Percentiles rank a stretch among this genome's conserved stretches.
Evolutionary conservation across 2,888 invertebrate genomes (phyloP).

Genomic region (Eristalis tenax): DNA sequence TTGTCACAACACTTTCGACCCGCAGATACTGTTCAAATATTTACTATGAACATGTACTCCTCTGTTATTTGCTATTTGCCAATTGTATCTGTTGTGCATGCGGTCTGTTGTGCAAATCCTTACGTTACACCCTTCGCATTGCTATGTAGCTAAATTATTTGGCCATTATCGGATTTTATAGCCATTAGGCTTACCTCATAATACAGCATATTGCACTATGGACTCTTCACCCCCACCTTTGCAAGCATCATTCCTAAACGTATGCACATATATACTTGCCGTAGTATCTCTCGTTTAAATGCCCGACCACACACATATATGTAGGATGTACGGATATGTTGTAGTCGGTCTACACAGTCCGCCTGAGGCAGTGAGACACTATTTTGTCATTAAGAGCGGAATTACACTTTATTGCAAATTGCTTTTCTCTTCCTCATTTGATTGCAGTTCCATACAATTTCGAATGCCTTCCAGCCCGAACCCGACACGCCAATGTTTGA

Average conservation of each 20-base stretch:
- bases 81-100: slow-evolving; percentile 12
- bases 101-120: slow-evolving; percentile 52
- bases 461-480: slow-evolving; percentile 54
- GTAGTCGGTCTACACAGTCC: slow-evolving; percentile 3
- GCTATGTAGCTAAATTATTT: slow-evolving; percentile 74
- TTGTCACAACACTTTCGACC: slow-evolving; percentile 45
- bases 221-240: slow-evolving; percentile 13
- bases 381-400: slow-evolving; percentile 73
- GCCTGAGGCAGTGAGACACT: slow-evolving; percentile 68
- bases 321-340: background rate
- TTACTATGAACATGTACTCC: slow-evolving; percentile 53
- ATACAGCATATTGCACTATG: slow-evolving; percentile 62
- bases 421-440: slow-evolving; percentile 73
- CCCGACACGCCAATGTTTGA: slow-evolving; percentile 34
- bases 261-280: background rate
- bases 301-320: slow-evolving; percentile 28
- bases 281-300: slow-evolving; percentile 54
- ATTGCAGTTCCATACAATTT: slow-evolving; percentile 70
- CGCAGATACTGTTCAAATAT: slow-evolving; percentile 52
- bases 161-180: slow-evolving; percentile 76
- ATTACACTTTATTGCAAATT: slow-evolving; percentile 76
- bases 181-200: slow-evolving; percentile 73
- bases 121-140: slow-evolving; percentile 46
- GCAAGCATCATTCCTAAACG: background rate
- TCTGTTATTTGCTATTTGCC: slow-evolving; percentile 31